Evolutionary conservation across 1,140 invertebrate genomes (phyloP).

Genomic region (Meloidogyne hapla): DNA sequence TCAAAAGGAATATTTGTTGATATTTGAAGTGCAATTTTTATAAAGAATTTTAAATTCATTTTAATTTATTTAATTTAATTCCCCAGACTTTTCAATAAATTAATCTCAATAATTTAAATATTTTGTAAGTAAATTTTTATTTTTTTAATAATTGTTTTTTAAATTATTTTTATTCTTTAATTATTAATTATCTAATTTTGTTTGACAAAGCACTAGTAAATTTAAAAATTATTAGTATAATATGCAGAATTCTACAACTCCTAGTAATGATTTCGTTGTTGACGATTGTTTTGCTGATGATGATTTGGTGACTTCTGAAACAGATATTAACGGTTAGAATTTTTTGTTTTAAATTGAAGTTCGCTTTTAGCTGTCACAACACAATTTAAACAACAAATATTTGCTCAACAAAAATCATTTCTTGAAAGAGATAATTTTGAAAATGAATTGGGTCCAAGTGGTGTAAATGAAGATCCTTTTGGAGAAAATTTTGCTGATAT

Average conservation of each 20-base stretch:
- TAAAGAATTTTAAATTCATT: background rate
- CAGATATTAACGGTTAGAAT: constrained; percentile 39
- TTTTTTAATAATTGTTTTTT: too few species aligned
- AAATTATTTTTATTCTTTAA: too few species aligned
- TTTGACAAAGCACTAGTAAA: background rate
- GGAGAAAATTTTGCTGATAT: constrained; percentile 58
- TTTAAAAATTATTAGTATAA: background rate
- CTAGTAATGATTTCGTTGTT: constrained; percentile 23
- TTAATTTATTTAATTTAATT: background rate
- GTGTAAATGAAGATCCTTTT: constrained; percentile 55
- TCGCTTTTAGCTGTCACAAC: constrained; percentile 35
- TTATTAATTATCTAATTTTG: background rate
- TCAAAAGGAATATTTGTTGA: background rate
- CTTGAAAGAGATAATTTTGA: constrained; percentile 56
- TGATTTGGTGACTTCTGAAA: constrained; percentile 55
- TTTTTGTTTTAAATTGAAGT: background rate
- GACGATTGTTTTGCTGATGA: constrained; percentile 62
- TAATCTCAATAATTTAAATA: too few species aligned
- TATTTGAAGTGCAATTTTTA: background rate
- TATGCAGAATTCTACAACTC: background rate
- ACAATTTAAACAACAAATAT: constrained; percentile 22
- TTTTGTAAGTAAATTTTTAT: too few species aligned
- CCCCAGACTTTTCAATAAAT: background rate
- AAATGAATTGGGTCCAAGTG: constrained; percentile 44
- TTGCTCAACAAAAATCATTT: constrained; percentile 37